phyloP scores from a whole-genome alignment of 2,797 vertebrate genomes.

The Holocentrus rufus region DNA sequence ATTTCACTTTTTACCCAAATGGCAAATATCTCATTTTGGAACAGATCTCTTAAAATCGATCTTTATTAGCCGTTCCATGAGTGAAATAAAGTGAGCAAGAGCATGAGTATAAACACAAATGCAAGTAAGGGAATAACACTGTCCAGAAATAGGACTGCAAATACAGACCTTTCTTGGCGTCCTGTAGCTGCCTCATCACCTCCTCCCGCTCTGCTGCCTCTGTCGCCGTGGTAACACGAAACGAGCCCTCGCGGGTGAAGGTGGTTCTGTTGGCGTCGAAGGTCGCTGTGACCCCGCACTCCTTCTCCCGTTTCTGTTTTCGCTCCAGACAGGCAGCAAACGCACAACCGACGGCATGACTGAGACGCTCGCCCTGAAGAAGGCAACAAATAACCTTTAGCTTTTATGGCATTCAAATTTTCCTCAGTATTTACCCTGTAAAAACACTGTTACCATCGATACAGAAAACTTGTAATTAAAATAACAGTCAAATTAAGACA shows the following conservation, averaged over 20 bases:
- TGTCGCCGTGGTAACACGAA: conserved; percentile 95
- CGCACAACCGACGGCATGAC: conserved; percentile 97
- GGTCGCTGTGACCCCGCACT: conserved; percentile 98
- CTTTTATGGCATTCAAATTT: no score
- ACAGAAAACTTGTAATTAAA: no score
- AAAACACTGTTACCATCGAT: neutral
- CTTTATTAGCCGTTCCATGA: neutral
- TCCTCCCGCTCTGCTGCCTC: conserved; percentile 97
- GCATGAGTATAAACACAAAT: neutral
- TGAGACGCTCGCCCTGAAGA: conserved; percentile 93
- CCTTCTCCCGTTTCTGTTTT: conserved; percentile 98
- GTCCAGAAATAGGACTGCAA: neutral
- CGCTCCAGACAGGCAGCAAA: conserved; percentile 97
- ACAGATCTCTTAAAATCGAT: no score
- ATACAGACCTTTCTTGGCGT: conserved; percentile 89
- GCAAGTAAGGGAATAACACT: neutral
- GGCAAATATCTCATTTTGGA: no score
- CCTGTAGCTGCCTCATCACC: conserved; percentile 95
- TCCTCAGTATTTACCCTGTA: no score
- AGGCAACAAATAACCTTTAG: neutral
- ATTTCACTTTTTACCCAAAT: neutral
- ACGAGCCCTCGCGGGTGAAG: conserved; percentile 97
- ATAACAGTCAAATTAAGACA: no score
- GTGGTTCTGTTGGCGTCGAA: conserved; percentile 98
- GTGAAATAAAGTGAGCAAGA: neutral